Conservation (phyloP, 2,888 invertebrate species). For the Andrena haemorrhoa region DNA sequence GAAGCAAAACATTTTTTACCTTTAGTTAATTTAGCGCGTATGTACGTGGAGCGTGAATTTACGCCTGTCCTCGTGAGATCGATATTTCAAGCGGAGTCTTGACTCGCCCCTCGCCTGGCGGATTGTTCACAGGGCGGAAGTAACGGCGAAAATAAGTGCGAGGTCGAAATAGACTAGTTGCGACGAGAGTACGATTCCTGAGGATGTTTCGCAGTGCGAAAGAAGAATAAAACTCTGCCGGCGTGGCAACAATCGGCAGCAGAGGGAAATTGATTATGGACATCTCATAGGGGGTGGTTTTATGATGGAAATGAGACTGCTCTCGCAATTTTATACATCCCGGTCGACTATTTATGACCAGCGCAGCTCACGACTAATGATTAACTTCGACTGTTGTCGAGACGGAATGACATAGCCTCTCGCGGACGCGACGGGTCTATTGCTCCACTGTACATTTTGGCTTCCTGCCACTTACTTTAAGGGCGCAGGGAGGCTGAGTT, state of each 20-base stretch:
- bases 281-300: slow-evolving; percentile 8
- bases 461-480: too few relatives aligned
- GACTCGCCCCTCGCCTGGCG: neutral
- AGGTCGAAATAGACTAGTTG: neutral
- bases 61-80: slow-evolving; percentile 43
- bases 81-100: slow-evolving; percentile 52
- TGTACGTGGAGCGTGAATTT: slow-evolving; percentile 29
- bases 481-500: too few relatives aligned
- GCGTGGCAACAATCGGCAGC: slow-evolving; percentile 9
- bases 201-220: neutral
- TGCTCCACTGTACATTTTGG: too few relatives aligned
- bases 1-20: slow-evolving; percentile 60
- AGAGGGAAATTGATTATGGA: slow-evolving; percentile 2
- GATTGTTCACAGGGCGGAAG: slow-evolving; percentile 23
- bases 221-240: slow-evolving; percentile 6
- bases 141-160: slow-evolving; percentile 9
- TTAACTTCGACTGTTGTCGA: too few relatives aligned
- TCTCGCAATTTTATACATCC: neutral
- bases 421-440: too few relatives aligned
- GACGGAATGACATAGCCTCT: too few relatives aligned
- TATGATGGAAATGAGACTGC: slow-evolving; percentile 28
- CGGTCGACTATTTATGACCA: neutral
- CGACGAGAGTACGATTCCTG: slow-evolving; percentile 15
- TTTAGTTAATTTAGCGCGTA: slow-evolving; percentile 69
- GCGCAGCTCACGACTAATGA: neutral